Evolutionary conservation across 2,113 vertebrate species (phyloP).

Genomic region (mouse (Mus musculus)): DNA sequence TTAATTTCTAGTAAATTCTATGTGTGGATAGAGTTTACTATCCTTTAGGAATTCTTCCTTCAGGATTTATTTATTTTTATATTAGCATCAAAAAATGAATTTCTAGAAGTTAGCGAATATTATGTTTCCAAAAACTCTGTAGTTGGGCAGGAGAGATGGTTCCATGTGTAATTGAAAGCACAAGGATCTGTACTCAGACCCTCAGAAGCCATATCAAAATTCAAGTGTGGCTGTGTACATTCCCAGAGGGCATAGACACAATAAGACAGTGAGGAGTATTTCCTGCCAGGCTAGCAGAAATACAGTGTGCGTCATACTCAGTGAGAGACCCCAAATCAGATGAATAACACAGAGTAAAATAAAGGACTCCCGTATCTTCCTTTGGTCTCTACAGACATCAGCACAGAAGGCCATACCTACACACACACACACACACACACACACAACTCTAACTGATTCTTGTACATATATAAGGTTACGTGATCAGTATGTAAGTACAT

Average conservation of each 20-base stretch:
- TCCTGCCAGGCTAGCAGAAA: background rate
- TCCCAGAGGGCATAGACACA: background rate
- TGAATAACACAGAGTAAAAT: too few relatives aligned
- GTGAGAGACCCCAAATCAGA: too few relatives aligned
- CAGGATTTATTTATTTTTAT: conserved; percentile 13
- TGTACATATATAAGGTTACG: background rate
- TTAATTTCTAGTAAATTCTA: conserved; percentile 13
- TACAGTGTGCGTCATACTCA: too few relatives aligned
- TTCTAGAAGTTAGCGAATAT: background rate
- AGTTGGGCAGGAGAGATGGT: background rate
- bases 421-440: background rate
- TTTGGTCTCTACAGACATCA: background rate
- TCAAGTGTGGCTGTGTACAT: background rate
- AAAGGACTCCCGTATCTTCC: background rate
- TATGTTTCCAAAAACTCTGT: background rate
- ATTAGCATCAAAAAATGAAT: background rate
- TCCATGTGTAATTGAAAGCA: fast-evolving
- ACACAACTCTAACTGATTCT: background rate
- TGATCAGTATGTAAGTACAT: background rate
- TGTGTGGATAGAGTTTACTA: background rate
- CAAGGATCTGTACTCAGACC: background rate
- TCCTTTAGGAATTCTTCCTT: background rate
- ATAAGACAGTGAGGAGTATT: background rate
- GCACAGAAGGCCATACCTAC: too few relatives aligned
- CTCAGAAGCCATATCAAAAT: background rate